Conservation (phyloP, 2,888 invertebrate species). For the Philaethria dido region DNA sequence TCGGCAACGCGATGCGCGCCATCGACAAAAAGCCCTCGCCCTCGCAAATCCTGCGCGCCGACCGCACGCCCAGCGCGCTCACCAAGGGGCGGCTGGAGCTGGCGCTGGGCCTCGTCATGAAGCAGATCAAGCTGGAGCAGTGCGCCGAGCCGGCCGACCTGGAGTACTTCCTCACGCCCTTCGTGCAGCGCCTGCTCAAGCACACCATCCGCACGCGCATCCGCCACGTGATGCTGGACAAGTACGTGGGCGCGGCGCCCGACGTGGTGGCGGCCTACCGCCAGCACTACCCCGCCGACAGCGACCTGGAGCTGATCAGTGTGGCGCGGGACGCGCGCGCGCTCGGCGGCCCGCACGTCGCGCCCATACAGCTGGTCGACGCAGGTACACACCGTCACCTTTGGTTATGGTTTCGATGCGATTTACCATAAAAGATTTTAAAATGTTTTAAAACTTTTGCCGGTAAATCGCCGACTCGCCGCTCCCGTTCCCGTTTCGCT, state of each 20-base stretch:
- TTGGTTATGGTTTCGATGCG: constrained; percentile 15
- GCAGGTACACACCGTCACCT: constrained; percentile 52
- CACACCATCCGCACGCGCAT: constrained; percentile 65
- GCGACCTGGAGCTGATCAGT: constrained; percentile 60
- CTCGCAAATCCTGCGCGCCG: constrained; percentile 50
- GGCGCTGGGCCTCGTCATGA: constrained; percentile 64
- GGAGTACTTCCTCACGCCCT: constrained; percentile 40
- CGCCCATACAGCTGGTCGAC: constrained; percentile 45
- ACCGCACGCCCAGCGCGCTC: constrained; percentile 54
- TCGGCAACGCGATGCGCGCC: constrained; percentile 24
- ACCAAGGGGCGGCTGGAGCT: constrained; percentile 68
- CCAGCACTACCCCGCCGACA: constrained; percentile 52
- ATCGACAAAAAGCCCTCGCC: constrained; percentile 22
- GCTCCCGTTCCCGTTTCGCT: constrained; percentile 10
- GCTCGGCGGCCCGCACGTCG: constrained; percentile 28
- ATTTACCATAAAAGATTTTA: constrained; percentile 29
- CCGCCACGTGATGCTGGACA: constrained; percentile 58
- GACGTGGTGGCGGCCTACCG: constrained; percentile 59
- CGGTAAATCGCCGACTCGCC: constrained; percentile 8
- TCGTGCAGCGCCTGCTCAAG: constrained; percentile 58
- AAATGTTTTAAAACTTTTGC: constrained; percentile 17
- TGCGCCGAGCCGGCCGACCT: constrained; percentile 36
- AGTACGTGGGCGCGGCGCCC: constrained; percentile 52
- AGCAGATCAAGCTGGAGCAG: constrained; percentile 54
- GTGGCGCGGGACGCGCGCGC: constrained; percentile 49